Conservation (phyloP, 2,797 vertebrate species). For the Oreonectes daqikongensis region DNA sequence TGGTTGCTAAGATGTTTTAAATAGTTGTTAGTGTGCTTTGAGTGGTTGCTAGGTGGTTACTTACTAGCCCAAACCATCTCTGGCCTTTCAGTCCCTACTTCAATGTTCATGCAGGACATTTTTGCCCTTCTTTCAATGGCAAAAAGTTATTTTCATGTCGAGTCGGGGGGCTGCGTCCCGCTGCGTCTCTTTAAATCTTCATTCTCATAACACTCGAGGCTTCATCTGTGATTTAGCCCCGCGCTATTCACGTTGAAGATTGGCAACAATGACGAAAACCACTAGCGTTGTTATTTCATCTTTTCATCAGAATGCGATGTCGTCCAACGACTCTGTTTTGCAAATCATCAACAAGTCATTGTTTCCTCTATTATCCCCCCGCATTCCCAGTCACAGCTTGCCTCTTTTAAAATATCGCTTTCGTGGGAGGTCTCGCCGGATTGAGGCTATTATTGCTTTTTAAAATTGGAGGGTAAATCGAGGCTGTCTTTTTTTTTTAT, state of each 20-base stretch:
- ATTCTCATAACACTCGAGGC: neutral
- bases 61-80: too few relatives aligned
- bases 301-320: constrained; percentile 20
- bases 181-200: neutral
- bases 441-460: constrained; percentile 40
- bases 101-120: neutral
- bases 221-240: constrained; percentile 22
- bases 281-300: constrained; percentile 19
- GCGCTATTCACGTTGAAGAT: constrained; percentile 13
- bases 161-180: neutral
- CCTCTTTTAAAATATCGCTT: constrained; percentile 38
- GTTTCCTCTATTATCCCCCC: constrained; percentile 24
- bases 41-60: neutral
- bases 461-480: constrained; percentile 35
- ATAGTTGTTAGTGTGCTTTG: neutral
- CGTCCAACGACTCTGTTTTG: constrained; percentile 8
- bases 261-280: neutral
- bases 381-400: constrained; percentile 17
- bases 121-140: neutral
- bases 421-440: constrained; percentile 1
- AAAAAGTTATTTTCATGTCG: constrained; percentile 4
- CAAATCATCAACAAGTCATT: constrained; percentile 38
- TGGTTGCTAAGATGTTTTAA: neutral
- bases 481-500: constrained; percentile 28
- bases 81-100: too few relatives aligned